Evolutionary conservation across 2,113 vertebrate genomes (phyloP).

Genomic region (Psophia crepitans): DNA sequence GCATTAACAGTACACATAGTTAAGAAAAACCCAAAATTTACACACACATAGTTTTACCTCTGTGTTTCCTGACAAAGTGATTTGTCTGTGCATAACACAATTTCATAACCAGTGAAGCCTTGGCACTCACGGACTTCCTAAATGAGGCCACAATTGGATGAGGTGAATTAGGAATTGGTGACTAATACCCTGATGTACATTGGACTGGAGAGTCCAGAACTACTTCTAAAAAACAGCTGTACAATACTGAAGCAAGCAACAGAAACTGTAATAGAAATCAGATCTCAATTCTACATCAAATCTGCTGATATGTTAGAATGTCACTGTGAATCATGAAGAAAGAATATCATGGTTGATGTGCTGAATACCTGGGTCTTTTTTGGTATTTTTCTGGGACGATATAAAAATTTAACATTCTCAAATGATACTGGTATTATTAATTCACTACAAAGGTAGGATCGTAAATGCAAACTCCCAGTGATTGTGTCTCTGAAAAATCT

Average conservation of each 20-base stretch:
- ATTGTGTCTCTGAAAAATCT: not conserved
- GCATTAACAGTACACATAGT: not conserved
- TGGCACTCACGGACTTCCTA: conserved; percentile 15
- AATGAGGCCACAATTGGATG: conserved; percentile 11
- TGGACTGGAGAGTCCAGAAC: not conserved
- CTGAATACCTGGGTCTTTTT: not conserved
- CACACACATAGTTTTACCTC: conserved; percentile 2
- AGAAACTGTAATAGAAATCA: not conserved
- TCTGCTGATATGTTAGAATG: not conserved
- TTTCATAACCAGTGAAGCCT: conserved; percentile 8
- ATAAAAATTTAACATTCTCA: not conserved
- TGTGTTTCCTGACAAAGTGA: conserved; percentile 3
- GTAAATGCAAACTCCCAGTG: not conserved
- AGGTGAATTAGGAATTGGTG: not conserved
- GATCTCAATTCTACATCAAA: not conserved
- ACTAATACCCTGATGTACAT: not conserved
- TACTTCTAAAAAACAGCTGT: not conserved
- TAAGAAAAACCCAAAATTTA: not conserved
- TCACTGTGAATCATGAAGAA: not conserved
- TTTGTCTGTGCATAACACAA: not conserved
- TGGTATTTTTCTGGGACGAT: not conserved
- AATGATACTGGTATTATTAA: not conserved
- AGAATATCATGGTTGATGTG: not conserved
- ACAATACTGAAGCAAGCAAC: not conserved
- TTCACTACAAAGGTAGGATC: not conserved